Percentiles rank a stretch among this genome's conserved stretches.
Evolutionary conservation across 1,140 invertebrate genomes (phyloP).

Genomic region (Pollicipes pollicipes): DNA sequence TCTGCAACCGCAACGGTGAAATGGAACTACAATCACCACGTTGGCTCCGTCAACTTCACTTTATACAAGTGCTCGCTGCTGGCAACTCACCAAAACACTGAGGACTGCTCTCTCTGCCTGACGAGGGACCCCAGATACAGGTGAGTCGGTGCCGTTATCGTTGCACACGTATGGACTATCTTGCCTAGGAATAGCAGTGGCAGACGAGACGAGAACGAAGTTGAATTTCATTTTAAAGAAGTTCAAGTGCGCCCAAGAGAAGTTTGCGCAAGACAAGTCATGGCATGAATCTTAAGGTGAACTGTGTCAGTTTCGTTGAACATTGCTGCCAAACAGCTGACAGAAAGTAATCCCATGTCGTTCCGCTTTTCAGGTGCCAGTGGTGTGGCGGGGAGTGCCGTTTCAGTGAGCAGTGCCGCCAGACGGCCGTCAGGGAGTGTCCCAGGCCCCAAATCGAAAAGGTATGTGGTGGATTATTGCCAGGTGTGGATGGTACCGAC

Average conservation of each 20-base stretch:
- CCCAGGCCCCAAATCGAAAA: constrained; percentile 82
- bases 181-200: too few species aligned
- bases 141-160: neutral
- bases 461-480: constrained; percentile 37
- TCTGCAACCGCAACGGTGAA: constrained; percentile 41
- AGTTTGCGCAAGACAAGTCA: too few species aligned
- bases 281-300: too few species aligned
- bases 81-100: constrained; percentile 72
- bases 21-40: constrained; percentile 81
- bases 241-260: too few species aligned
- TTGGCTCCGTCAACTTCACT: constrained; percentile 72
- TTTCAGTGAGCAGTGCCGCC: constrained; percentile 58
- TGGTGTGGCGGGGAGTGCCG: constrained; percentile 78
- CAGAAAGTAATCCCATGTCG: too few species aligned
- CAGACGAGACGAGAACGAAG: too few species aligned
- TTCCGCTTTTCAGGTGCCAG: constrained; percentile 51
- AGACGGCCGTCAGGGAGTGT: constrained; percentile 55
- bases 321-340: too few species aligned
- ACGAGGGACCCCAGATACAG: constrained; percentile 62
- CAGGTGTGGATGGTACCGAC: too few species aligned
- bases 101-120: constrained; percentile 84
- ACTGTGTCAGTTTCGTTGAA: too few species aligned
- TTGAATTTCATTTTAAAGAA: too few species aligned
- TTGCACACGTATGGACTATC: too few species aligned
- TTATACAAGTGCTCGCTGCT: constrained; percentile 87